Evolutionary conservation across 2,113 vertebrate species (phyloP), one percentile per base, ranked within the genome.

Genomic region (Triplophysa tibetana): DNA sequence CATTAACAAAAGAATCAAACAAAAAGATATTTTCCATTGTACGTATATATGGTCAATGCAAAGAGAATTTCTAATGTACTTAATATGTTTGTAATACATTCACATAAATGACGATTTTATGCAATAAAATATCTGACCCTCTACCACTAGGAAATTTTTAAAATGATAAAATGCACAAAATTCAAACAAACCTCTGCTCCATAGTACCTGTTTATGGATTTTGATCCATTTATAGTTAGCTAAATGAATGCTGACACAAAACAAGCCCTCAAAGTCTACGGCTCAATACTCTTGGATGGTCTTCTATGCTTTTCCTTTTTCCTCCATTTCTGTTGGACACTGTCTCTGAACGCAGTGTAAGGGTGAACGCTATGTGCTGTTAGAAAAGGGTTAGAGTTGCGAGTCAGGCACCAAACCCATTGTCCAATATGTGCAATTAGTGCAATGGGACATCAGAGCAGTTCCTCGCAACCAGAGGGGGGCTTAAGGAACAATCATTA

Each of bases 381-480:
- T 26, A 80, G 7, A 41, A n/a, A 41, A 26, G 26, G 73, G 78
- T 80, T 73, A 70, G 84, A 64, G 41, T 33, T 81, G 65, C 78
- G 64, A 24, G 60, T 64, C 3, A 72, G 80, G 87, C 78, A 87
- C 62, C 60, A 78, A 70, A 80, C 61, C 68, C 62, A 69, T 70
- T 83, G 80, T 86, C 78, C 45, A 87, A 86, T 75, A 75, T 67
- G 81, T 61, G 70, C 61, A 77, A 66, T 78, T 79, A 80, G 81
- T 43, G 50, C 82, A 81, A 81, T 23, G 64, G 69, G 79, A 87
- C 83, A 82, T 86, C 80, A 87, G 81, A 85, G 74, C 77, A 77
- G 26, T 83, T 65, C 76, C 79, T 82, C 73, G 69, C 70, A 89
- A 85, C 84, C 89, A 91, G 83, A 90, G 89, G 88, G 78, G 70